Evolutionary conservation across 2,113 vertebrate species (phyloP).

Genomic region (Saguinus midas): DNA sequence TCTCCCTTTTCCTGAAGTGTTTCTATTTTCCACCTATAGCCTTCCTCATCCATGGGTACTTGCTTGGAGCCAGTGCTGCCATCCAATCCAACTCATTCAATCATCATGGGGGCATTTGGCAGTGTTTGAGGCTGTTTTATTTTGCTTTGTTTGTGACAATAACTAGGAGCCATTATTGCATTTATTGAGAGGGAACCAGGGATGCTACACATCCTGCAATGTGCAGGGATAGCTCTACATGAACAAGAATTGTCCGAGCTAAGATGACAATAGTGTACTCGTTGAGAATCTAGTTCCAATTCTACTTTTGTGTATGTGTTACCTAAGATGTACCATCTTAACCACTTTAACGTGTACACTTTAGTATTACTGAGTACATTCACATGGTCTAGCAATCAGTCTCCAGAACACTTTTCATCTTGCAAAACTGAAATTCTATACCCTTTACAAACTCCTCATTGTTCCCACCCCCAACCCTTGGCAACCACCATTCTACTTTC

Average conservation of each 20-base stretch:
- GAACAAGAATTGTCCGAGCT: neutral
- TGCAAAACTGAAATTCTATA: too few relatives aligned
- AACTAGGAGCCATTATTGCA: neutral
- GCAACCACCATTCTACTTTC: too few relatives aligned
- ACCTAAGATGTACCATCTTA: too few relatives aligned
- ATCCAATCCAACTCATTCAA: neutral
- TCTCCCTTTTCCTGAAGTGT: neutral
- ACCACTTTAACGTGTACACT: too few relatives aligned
- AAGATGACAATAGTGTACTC: too few relatives aligned
- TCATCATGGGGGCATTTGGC: neutral
- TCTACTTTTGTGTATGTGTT: too few relatives aligned
- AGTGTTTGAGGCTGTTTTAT: neutral
- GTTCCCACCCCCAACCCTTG: too few relatives aligned
- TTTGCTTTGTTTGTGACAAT: neutral
- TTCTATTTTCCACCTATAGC: neutral
- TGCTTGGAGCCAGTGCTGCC: neutral
- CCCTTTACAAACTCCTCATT: too few relatives aligned
- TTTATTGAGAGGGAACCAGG: neutral
- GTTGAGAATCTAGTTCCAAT: too few relatives aligned
- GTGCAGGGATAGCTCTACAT: neutral
- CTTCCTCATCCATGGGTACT: neutral
- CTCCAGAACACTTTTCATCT: too few relatives aligned
- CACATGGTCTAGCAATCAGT: too few relatives aligned
- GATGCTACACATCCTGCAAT: neutral
- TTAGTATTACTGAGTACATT: too few relatives aligned